Base-by-base conservation (phyloP, 2,797 vertebrate species). In the Ara ararauna region DNA sequence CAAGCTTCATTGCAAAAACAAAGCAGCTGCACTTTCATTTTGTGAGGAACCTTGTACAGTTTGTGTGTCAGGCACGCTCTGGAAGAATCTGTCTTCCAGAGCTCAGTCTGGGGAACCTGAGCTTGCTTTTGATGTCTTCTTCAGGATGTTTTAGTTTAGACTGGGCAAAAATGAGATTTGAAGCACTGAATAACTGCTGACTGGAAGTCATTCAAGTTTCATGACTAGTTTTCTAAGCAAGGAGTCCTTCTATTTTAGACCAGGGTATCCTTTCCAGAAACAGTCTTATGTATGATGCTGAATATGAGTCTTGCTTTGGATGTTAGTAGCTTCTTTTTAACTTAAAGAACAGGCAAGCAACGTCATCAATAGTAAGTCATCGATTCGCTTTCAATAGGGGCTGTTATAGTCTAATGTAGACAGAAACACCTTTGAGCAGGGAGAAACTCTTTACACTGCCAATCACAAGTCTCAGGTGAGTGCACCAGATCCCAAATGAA, bases 11-110 rank as follows among this genome's bases (percentile, higher is more conserved):
- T 36, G 34, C 13, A 44, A 56, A 54, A 87, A 32, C 11, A 53
- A 54, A 72, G 22, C 14, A 84, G 7, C 29, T 58, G 12, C 5
- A 36, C 7, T 20, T 84, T 26, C 6, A 11, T 79, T 74, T 44
- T 34, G 11, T 54, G 44, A 67, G 23, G 29, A 62, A 44, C 10
- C 5, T 80, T 58, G 10, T 18, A 21, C 13, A 50, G 4, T 40
- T 47, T 54, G 5, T 38, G 1, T 51, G 14, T 60, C 0, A 1
- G 22, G 26, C 1, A 0, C 47, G 13, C 21, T 73, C 26, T 76
- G 60, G 19, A 26, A 89, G 5, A 77, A 48, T 45, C 21, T 79
- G 8, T 45, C 56, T 76, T 80, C n/a, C 13, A 64, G 19, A 51
- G 44, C 19, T 56, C 22, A 22, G 0, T 36, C 17, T 64, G 44